Conservation (phyloP, 2,113 vertebrate species). For the Paedocypris sp. region DNA sequence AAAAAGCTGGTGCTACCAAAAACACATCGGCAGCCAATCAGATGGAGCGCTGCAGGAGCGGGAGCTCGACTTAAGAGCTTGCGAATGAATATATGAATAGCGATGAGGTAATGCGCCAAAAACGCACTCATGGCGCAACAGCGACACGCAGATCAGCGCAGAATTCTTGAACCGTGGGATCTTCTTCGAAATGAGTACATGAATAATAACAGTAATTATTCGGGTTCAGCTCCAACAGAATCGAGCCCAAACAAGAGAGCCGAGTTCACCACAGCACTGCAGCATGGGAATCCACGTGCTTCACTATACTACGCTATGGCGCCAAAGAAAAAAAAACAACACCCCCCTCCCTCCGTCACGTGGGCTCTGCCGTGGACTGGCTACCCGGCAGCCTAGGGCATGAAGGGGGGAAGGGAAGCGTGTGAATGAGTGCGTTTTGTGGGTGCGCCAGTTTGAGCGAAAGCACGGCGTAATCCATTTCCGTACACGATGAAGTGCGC, state of each 20-base stretch:
- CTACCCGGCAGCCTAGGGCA: conserved; percentile 35
- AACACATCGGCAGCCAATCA: conserved; percentile 55
- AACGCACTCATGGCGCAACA: conserved; percentile 11
- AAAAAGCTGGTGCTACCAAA: conserved; percentile 62
- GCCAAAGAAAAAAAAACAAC: conserved; percentile 32
- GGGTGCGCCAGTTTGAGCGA: background rate
- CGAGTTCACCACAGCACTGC: no score
- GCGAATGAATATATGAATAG: conserved; percentile 61
- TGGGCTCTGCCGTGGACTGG: conserved; percentile 42
- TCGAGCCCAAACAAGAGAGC: no score
- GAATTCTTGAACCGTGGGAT: no score
- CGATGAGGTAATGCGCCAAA: conserved; percentile 64
- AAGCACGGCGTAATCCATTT: background rate
- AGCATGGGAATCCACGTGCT: conserved; percentile 61
- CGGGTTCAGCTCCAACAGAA: no score
- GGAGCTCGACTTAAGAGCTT: conserved; percentile 55
- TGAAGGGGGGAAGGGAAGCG: conserved; percentile 29
- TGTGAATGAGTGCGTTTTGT: background rate
- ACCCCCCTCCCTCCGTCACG: conserved; percentile 39
- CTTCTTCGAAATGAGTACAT: no score
- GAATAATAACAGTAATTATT: no score
- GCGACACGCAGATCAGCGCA: conserved; percentile 27
- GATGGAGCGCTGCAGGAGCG: conserved; percentile 40
- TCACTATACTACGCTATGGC: conserved; percentile 47
- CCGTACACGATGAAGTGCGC: background rate